Evolutionary conservation across 2,888 invertebrate species (phyloP).

Genomic region (Drosophila mettleri): DNA sequence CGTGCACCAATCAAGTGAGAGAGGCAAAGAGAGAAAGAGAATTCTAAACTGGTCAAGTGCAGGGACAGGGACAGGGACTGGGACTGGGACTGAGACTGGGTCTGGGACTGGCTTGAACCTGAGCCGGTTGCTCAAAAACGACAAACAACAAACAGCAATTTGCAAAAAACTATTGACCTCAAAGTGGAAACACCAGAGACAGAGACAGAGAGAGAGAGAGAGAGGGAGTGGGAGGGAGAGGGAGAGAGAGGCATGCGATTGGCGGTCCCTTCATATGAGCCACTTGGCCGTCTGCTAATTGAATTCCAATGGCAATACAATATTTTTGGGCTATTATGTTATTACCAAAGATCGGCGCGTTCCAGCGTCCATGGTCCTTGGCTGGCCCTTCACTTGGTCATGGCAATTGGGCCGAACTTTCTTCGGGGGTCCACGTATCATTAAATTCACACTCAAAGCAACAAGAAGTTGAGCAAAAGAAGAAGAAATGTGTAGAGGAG

Average conservation of each 20-base stretch:
- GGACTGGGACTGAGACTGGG: constrained; percentile 25
- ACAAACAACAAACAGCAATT: constrained; percentile 65
- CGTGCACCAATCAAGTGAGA: constrained; percentile 43
- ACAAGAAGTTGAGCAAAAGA: too few relatives aligned
- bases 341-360: constrained; percentile 59
- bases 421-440: constrained; percentile 62
- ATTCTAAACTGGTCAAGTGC: constrained; percentile 57
- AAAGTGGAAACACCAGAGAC: constrained; percentile 61
- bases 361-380: constrained; percentile 34
- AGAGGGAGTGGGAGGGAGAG: constrained; percentile 38
- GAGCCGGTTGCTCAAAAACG: constrained; percentile 63
- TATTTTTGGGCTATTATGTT: constrained; percentile 80
- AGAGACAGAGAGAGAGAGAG: not conserved
- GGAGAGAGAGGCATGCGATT: constrained; percentile 1
- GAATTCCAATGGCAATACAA: constrained; percentile 78
- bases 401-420: constrained; percentile 67
- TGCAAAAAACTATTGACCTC: constrained; percentile 73
- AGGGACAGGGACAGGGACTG: constrained; percentile 31
- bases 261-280: constrained; percentile 58
- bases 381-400: constrained; percentile 20
- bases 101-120: constrained; percentile 24
- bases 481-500: constrained; percentile 17
- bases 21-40: constrained; percentile 17
- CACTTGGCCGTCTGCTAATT: constrained; percentile 64
- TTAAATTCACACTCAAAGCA: constrained; percentile 78